These are phyloP conservation scores for Pogona vitticeps DNA, from an alignment of 2,113 vertebrate genomes.

Conservation along the genomic window DNA sequence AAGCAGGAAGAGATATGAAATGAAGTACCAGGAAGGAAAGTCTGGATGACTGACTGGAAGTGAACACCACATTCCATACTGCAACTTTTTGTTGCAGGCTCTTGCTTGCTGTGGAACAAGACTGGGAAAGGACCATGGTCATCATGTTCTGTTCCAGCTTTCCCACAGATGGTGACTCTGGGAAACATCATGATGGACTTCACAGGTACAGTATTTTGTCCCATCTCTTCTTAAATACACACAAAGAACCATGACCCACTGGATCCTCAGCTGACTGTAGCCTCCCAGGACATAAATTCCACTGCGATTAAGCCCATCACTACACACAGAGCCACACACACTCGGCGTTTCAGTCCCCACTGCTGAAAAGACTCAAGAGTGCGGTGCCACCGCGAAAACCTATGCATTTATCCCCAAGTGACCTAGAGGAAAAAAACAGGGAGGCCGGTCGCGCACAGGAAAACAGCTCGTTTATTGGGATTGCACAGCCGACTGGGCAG, in stretches of 20 bases:
- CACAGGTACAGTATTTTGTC: too few species aligned
- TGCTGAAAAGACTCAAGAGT: neutral
- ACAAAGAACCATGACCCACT: too few species aligned
- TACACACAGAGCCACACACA: too few species aligned
- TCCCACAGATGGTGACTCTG: neutral
- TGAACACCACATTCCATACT: neutral
- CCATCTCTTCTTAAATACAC: too few species aligned
- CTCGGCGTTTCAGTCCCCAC: neutral
- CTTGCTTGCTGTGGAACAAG: neutral
- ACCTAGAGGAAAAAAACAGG: too few species aligned
- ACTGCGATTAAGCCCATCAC: too few species aligned
- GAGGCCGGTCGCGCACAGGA: too few species aligned
- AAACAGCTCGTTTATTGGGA: neutral
- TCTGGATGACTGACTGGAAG: neutral
- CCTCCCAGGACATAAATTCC: too few species aligned
- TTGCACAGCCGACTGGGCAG: neutral
- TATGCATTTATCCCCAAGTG: too few species aligned
- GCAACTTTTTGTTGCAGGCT: neutral
- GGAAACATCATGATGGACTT: neutral
- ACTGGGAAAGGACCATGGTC: neutral
- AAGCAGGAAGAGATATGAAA: neutral
- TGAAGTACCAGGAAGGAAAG: neutral
- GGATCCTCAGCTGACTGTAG: too few species aligned
- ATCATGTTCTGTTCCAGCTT: neutral
- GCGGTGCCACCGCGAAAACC: too few species aligned